Evolutionary conservation across 2,888 invertebrate genomes (phyloP), one percentile per base, ranked within the genome.

Genomic region (Conchocele bisecta): DNA sequence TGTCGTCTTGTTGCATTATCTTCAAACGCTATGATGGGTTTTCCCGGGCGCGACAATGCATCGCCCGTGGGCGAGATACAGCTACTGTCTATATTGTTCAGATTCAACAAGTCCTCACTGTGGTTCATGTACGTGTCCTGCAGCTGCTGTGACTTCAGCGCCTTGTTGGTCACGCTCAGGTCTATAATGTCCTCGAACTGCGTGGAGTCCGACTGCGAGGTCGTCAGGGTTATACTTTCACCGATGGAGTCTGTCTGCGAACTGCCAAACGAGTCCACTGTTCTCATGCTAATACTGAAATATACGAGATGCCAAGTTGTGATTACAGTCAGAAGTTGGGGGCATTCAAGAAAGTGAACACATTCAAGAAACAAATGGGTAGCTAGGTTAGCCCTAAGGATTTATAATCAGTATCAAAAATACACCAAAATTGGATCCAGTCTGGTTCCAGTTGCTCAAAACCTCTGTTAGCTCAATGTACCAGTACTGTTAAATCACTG

Each of bases 161-260:
- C 72, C 68, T 83, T 85, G 63, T 78, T 82, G 51, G 75, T 69
- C 50, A 84, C 79, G 29, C 75, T 78, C 65, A 88, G 75, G 75
- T 87, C 86, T 50, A 88, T 87, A 54, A 86, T 72, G 66, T 87
- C 85, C 74, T 87, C 86, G 72, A 88, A 85, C 33, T 84, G 77
- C 41, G 71, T 53, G 29, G 69, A 69, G 50, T 80, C 75, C 35
- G 29, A 46, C 51, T 42, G 44, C n/a, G 72, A 67, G 20, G 66
- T 48, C 1, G 65, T 66, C n/a, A 64, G 56, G 15, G 61, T 74
- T 28, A 80, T 53, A 53, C 73, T 78, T 22, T 60, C 81, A 44
- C 77, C 75, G 39, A 80, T 66, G 48, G 81, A 81, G 31, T 71
- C 66, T 7, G 74, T 75, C 46, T 79, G 65, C 35, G 83, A 79